Evolutionary conservation across 2,888 invertebrate species (phyloP).

Genomic region (Augochlorella aurata): DNA sequence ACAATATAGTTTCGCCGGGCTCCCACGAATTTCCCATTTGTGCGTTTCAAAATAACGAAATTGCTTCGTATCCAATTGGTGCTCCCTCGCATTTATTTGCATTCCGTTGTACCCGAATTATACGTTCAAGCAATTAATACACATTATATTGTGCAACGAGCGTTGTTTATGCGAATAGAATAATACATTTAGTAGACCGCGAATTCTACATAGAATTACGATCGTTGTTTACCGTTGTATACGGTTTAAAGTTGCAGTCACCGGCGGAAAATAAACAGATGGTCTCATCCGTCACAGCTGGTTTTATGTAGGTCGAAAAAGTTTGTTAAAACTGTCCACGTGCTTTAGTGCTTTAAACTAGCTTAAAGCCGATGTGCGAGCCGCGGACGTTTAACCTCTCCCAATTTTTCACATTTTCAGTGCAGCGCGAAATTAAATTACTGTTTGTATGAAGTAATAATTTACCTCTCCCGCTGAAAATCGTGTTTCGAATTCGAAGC

Average conservation of each 20-base stretch:
- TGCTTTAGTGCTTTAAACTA: not conserved
- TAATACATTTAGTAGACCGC: too few species aligned
- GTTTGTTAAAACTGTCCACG: constrained; percentile 1
- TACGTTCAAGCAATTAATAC: too few species aligned
- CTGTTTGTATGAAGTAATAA: too few species aligned
- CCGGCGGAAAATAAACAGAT: not conserved
- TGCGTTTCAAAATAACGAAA: too few species aligned
- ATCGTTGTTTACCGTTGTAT: not conserved
- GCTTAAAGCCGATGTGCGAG: not conserved
- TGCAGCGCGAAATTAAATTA: not conserved
- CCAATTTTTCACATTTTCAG: not conserved
- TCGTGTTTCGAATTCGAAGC: not conserved
- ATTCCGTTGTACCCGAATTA: too few species aligned
- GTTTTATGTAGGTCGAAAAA: not conserved
- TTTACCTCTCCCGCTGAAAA: not conserved
- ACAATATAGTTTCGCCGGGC: not conserved
- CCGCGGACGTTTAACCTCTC: not conserved
- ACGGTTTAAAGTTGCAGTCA: not conserved
- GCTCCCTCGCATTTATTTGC: too few species aligned
- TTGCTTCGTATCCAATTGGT: too few species aligned
- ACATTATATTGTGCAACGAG: too few species aligned
- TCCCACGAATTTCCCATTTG: not conserved
- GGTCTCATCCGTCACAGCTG: not conserved
- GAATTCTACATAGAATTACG: not conserved
- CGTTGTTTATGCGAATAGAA: too few species aligned